Evolutionary conservation across 2,113 vertebrate genomes (phyloP).

Genomic region (Epinephelus lanceolatus): DNA sequence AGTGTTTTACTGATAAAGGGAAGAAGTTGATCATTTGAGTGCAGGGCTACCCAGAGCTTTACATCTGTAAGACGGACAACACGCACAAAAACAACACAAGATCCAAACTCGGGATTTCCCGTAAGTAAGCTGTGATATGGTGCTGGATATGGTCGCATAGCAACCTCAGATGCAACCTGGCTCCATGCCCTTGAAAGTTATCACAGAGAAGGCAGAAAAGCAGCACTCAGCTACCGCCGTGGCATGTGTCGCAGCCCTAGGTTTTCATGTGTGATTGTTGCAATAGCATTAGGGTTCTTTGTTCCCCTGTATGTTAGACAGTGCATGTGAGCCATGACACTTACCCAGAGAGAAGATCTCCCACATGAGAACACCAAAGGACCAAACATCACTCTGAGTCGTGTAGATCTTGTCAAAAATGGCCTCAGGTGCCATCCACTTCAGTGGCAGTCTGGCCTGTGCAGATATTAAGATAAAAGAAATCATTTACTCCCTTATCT

Average conservation of each 20-base stretch:
- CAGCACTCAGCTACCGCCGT: no score
- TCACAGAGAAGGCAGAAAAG: no score
- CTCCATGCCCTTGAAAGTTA: no score
- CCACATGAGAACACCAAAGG: conserved; percentile 95
- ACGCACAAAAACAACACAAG: no score
- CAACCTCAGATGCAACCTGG: no score
- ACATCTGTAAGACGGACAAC: no score
- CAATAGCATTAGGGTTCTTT: not conserved
- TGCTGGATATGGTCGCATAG: no score
- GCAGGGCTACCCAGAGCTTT: no score
- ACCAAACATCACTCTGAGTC: conserved; percentile 96
- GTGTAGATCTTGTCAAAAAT: conserved; percentile 98
- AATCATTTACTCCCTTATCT: conserved; percentile 20
- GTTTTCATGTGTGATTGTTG: not conserved
- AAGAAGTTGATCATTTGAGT: no score
- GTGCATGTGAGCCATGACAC: conserved; percentile 25
- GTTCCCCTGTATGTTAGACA: not conserved
- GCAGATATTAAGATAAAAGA: conserved; percentile 24
- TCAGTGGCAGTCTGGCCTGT: conserved; percentile 93
- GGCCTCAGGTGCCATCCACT: conserved; percentile 97
- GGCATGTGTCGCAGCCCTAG: not conserved
- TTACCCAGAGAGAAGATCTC: conserved; percentile 97
- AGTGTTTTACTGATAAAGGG: no score
- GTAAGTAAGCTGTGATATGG: no score
- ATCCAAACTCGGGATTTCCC: no score